phyloP scores from a whole-genome alignment of 2,113 vertebrate genomes.

The Raphicerus campestris region DNA sequence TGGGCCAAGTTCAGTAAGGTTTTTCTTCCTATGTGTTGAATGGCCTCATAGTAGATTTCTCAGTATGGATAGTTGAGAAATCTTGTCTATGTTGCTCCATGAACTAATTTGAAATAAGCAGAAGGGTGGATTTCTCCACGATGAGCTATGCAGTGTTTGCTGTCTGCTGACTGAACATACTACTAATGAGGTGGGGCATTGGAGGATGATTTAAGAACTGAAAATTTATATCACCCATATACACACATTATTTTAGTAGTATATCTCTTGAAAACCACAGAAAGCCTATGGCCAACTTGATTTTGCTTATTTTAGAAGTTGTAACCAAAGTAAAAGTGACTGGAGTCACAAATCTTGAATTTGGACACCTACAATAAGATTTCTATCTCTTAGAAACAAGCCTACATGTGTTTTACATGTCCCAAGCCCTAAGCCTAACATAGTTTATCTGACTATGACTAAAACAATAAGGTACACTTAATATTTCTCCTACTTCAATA shows the following conservation, averaged over 20 bases:
- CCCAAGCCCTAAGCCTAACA: background rate
- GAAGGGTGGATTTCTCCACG: background rate
- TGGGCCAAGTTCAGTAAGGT: background rate
- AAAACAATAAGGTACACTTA: background rate
- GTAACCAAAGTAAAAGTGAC: background rate
- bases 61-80: background rate
- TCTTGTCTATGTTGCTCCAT: background rate
- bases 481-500: background rate
- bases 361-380: background rate
- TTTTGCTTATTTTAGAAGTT: background rate
- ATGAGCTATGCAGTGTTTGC: background rate
- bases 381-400: background rate
- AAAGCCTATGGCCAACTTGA: background rate
- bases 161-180: background rate
- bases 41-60: background rate
- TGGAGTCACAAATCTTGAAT: background rate
- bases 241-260: background rate
- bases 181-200: background rate
- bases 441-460: background rate
- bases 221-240: background rate
- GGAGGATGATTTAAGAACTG: background rate
- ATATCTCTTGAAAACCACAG: background rate
- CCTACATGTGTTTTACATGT: background rate
- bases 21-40: background rate
- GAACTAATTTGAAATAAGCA: background rate